Conservation (phyloP, 2,113 vertebrate species). For the Gnathonemus echidnorhynchus region DNA sequence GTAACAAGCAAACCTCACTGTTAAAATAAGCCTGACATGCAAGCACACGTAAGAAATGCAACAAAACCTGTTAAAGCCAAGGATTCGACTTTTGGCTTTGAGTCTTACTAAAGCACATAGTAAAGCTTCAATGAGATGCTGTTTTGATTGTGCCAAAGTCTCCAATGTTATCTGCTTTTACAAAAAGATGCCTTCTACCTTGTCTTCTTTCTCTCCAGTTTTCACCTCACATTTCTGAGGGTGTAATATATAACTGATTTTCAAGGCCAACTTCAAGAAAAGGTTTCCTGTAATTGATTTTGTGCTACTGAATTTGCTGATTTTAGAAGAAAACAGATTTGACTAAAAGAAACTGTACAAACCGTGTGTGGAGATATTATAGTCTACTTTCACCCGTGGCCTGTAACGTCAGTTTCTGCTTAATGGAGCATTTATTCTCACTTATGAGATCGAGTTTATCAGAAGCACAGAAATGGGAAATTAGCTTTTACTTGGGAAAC, state of each 20-base stretch:
- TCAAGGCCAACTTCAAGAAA: constrained; percentile 9
- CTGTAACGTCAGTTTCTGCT: background rate
- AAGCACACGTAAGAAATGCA: background rate
- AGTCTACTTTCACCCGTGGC: background rate
- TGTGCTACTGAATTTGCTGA: background rate
- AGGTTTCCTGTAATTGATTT: constrained; percentile 5
- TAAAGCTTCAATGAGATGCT: background rate
- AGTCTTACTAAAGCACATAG: background rate
- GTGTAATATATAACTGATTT: background rate
- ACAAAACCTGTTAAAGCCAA: background rate
- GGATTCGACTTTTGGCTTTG: background rate
- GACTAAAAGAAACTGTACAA: background rate
- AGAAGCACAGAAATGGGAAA: background rate
- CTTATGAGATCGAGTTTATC: background rate
- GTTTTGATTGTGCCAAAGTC: background rate
- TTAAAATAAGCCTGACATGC: background rate
- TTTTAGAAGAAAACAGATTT: background rate
- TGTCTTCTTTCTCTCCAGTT: background rate
- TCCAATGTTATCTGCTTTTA: background rate
- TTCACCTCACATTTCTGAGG: background rate
- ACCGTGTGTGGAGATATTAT: background rate
- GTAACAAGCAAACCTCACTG: background rate
- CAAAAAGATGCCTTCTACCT: background rate
- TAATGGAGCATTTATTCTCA: background rate
- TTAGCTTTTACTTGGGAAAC: background rate